Evolutionary conservation across 2,113 vertebrate genomes (phyloP).

Genomic region (Tyrannus savana): DNA sequence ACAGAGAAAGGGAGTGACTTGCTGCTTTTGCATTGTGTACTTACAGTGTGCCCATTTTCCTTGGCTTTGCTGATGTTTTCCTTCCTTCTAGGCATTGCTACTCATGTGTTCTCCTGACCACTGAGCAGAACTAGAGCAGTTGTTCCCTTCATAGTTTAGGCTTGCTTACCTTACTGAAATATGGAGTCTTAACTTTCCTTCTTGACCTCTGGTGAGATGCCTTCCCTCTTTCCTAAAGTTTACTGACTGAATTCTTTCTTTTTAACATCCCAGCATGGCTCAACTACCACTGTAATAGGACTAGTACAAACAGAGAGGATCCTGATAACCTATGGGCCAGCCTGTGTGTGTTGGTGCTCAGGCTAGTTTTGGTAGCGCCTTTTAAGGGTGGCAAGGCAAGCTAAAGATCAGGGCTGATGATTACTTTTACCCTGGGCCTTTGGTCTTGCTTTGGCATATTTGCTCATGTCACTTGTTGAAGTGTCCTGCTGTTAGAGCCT

Average conservation of each 20-base stretch:
- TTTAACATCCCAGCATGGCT: not conserved
- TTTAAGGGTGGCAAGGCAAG: not conserved
- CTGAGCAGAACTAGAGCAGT: not conserved
- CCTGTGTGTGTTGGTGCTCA: not conserved
- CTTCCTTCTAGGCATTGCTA: not conserved
- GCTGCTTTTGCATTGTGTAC: conserved; percentile 1
- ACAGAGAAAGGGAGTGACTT: not conserved
- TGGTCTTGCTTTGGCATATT: not conserved
- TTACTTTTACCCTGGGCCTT: not conserved
- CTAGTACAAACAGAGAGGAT: not conserved
- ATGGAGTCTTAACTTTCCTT: not conserved
- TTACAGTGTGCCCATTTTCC: not conserved
- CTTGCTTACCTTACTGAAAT: not conserved
- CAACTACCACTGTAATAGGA: not conserved
- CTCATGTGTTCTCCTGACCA: not conserved
- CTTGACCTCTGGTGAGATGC: not conserved
- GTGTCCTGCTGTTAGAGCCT: not conserved
- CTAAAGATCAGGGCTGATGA: not conserved
- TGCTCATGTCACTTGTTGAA: not conserved
- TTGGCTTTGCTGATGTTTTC: conserved; percentile 8
- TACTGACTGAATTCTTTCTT: not conserved
- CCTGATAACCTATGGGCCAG: not conserved
- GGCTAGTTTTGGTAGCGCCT: not conserved
- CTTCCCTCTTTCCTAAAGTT: not conserved
- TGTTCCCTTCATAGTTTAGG: fast-evolving